Evolutionary conservation across 2,113 vertebrate genomes (phyloP).

Genomic region (Rhinichthys klamathensis): DNA sequence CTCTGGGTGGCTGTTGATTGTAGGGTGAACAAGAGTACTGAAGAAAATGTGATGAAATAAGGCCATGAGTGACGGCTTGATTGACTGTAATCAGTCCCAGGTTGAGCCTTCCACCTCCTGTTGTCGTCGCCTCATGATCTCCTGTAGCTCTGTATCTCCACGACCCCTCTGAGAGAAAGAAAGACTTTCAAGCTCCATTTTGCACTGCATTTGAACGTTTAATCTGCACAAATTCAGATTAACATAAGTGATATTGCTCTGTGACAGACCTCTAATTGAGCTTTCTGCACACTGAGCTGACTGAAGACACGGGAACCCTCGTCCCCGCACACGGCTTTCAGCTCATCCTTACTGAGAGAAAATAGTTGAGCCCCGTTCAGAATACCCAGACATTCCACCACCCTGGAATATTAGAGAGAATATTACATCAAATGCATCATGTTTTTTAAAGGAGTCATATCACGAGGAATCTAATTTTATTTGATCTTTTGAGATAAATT

Average conservation of each 20-base stretch:
- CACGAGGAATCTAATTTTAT: not conserved
- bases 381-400: conserved; percentile 80
- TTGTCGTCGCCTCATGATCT: conserved; percentile 58
- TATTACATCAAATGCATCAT: not conserved
- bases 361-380: conserved; percentile 85
- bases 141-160: conserved; percentile 55
- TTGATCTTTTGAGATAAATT: not conserved
- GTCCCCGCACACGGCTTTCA: conserved; percentile 84
- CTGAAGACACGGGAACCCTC: conserved; percentile 84
- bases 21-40: conserved; percentile 18
- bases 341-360: conserved; percentile 85
- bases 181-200: not conserved
- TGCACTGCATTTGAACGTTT: not conserved
- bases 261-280: conserved; percentile 74
- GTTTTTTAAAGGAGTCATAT: not conserved
- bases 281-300: conserved; percentile 84
- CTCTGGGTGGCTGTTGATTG: conserved; percentile 38
- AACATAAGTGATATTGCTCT: not conserved
- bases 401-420: conserved; percentile 66
- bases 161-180: conserved; percentile 42
- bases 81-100: conserved; percentile 54
- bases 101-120: conserved; percentile 54
- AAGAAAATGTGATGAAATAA: conserved; percentile 40
- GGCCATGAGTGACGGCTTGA: conserved; percentile 40
- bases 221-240: not conserved